These are phyloP conservation scores for Desmodus rotundus DNA, from an alignment of 2,113 vertebrate species.

Conservation along the genomic window DNA sequence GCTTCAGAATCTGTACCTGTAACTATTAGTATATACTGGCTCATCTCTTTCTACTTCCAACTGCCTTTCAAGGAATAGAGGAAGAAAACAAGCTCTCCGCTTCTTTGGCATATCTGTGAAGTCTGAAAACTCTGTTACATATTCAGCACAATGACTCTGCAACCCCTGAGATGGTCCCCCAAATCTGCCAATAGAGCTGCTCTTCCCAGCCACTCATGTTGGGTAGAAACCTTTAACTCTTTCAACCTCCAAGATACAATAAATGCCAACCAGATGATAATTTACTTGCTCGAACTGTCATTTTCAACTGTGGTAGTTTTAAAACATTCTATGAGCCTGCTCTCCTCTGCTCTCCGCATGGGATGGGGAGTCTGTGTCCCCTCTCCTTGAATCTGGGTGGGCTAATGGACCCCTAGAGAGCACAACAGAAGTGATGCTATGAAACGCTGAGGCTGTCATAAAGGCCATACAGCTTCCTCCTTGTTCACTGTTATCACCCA, in stretches of 20 bases:
- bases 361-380: background rate
- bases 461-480: background rate
- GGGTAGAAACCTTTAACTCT: background rate
- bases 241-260: background rate
- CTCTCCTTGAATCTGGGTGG: background rate
- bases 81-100: background rate
- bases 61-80: background rate
- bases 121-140: background rate
- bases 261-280: background rate
- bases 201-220: background rate
- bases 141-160: background rate
- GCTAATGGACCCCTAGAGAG: background rate
- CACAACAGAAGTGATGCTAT: background rate
- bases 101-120: background rate
- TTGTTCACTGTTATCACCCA: background rate
- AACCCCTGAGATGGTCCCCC: background rate
- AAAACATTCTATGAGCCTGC: background rate
- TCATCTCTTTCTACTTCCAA: background rate
- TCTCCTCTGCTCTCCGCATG: background rate
- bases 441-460: background rate
- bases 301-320: background rate
- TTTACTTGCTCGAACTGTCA: background rate
- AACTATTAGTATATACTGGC: background rate
- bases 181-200: background rate
- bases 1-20: background rate